These are phyloP conservation scores for Taenioides sp. DNA, from an alignment of 2,797 vertebrate genomes.

Conservation along the genomic window DNA sequence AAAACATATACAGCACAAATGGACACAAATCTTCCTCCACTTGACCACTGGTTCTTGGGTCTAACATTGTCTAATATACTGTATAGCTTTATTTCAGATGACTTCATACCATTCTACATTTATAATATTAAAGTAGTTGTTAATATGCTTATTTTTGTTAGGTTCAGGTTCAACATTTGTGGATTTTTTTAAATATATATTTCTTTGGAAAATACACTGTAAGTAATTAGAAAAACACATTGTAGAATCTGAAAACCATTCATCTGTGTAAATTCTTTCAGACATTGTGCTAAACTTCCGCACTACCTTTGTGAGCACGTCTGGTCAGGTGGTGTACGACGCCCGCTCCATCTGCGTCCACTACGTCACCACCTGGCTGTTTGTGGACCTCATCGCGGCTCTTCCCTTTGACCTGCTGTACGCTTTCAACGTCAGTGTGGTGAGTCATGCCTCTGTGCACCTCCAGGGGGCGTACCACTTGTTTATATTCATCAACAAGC, in stretches of 20 bases:
- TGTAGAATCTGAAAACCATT: not conserved
- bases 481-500: slow-evolving; percentile 13
- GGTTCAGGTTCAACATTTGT: too few relatives aligned
- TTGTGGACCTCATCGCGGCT: slow-evolving; percentile 95
- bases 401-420: slow-evolving; percentile 97
- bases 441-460: slow-evolving; percentile 48
- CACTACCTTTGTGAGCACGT: slow-evolving; percentile 97
- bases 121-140: too few relatives aligned
- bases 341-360: slow-evolving; percentile 96
- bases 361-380: slow-evolving; percentile 97
- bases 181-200: too few relatives aligned
- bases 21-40: too few relatives aligned
- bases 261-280: slow-evolving; percentile 55
- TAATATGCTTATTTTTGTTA: too few relatives aligned
- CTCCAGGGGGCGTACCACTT: slow-evolving; percentile 10
- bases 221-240: too few relatives aligned
- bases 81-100: too few relatives aligned
- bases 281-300: slow-evolving; percentile 97
- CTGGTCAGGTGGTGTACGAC: slow-evolving; percentile 97
- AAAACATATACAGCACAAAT: not conserved
- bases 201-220: too few relatives aligned
- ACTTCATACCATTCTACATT: too few relatives aligned
- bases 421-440: slow-evolving; percentile 96
- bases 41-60: too few relatives aligned
- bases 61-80: too few relatives aligned